phyloP scores from a whole-genome alignment of 35 echinoderm and acorn worm genomes.

The Apostichopus japonicus region DNA sequence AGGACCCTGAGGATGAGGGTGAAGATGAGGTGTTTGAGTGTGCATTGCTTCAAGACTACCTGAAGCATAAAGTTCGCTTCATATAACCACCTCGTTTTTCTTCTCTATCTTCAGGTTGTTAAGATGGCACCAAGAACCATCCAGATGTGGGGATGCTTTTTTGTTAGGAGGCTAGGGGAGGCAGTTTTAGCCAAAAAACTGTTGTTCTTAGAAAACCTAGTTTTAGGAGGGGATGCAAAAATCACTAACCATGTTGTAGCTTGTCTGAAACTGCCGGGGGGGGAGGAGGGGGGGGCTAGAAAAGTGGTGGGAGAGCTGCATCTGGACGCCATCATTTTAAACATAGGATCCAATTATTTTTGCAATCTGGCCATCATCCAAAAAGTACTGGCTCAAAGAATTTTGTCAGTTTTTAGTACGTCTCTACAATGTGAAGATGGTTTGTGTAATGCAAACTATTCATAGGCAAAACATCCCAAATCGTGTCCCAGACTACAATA shows the following conservation, averaged over 20 bases:
- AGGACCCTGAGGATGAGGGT: constrained; percentile 24
- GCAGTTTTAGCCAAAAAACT: constrained; percentile 22
- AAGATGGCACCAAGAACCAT: constrained; percentile 1
- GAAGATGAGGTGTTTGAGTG: constrained; percentile 18
- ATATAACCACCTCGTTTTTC: neutral
- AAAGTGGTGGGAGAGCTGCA: constrained; percentile 16
- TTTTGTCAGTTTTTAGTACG: constrained; percentile 14
- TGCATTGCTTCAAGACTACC: constrained; percentile 21
- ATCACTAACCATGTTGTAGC: neutral
- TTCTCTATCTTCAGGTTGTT: neutral
- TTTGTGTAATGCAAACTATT: constrained; percentile 29
- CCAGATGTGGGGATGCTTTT: constrained; percentile 11
- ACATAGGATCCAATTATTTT: constrained; percentile 33
- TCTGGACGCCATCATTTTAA: constrained; percentile 31
- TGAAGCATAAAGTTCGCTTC: constrained; percentile 29
- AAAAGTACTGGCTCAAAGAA: neutral
- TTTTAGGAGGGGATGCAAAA: neutral
- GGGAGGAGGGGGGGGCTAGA: neutral
- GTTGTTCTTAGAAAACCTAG: neutral
- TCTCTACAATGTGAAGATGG: neutral
- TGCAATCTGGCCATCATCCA: constrained; percentile 8
- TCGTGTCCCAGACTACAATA: constrained; percentile 22
- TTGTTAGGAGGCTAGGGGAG: constrained; percentile 47
- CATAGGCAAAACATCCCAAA: constrained; percentile 24
- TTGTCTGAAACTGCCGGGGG: constrained; percentile 2